These are phyloP conservation scores for Triplophysa dalaica DNA, from an alignment of 2,113 vertebrate genomes.

Conservation along the genomic window DNA sequence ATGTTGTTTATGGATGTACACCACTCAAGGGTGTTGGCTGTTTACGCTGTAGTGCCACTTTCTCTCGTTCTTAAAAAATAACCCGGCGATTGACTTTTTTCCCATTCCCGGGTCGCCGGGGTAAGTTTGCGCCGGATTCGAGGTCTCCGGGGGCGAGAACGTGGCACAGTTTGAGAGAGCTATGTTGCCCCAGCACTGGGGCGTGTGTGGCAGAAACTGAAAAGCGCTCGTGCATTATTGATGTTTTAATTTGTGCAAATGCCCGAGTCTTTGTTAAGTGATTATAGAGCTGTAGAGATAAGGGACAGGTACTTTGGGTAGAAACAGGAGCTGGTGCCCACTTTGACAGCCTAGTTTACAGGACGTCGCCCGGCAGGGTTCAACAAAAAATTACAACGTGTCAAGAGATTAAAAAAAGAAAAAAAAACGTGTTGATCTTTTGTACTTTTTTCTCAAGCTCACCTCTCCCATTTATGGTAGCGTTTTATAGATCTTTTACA, in stretches of 20 bases:
- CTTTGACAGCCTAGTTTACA: constrained; percentile 35
- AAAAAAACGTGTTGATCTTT: constrained; percentile 74
- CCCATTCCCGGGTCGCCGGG: constrained; percentile 48
- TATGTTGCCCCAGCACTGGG: constrained; percentile 69
- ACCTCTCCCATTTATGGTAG: constrained; percentile 78
- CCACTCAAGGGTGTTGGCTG: constrained; percentile 75
- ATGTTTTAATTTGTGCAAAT: constrained; percentile 85
- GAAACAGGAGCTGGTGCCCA: constrained; percentile 71
- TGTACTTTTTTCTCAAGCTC: constrained; percentile 72
- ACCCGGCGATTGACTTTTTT: constrained; percentile 54
- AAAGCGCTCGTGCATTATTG: constrained; percentile 84
- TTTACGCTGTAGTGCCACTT: constrained; percentile 70
- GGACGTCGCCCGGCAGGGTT: constrained; percentile 10
- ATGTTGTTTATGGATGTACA: constrained; percentile 72
- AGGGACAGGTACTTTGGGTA: constrained; percentile 74
- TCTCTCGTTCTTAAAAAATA: constrained; percentile 66
- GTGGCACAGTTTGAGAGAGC: constrained; percentile 47
- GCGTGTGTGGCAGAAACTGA: constrained; percentile 76
- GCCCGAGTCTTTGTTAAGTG: constrained; percentile 84
- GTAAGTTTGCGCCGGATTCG: constrained; percentile 48
- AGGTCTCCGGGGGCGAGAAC: not conserved
- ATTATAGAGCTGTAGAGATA: constrained; percentile 79
- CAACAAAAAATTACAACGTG: constrained; percentile 68
- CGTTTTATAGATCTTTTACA: constrained; percentile 80
- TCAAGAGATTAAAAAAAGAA: constrained; percentile 65